Percentiles rank a stretch among this genome's conserved stretches.
These are phyloP conservation scores for Pelobates fuscus DNA, from an alignment of 2,113 vertebrate genomes.

Conservation along the genomic window DNA sequence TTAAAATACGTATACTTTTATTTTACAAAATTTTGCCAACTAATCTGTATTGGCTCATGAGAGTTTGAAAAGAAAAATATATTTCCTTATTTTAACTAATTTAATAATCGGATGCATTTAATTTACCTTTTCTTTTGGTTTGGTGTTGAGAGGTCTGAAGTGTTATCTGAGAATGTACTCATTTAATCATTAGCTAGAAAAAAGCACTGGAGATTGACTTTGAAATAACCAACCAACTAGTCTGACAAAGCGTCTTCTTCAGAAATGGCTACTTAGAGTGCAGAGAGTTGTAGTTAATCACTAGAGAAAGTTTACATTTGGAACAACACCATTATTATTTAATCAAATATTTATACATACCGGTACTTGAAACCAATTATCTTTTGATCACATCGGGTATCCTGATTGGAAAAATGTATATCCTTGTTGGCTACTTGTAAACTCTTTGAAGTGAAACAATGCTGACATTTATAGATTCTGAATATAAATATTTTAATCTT, in stretches of 20 bases:
- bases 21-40: too few species aligned
- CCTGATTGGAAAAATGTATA: neutral
- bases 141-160: too few species aligned
- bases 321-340: neutral
- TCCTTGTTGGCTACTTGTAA: neutral
- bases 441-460: neutral
- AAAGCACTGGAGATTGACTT: too few species aligned
- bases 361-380: neutral
- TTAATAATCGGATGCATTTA: too few species aligned
- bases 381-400: neutral
- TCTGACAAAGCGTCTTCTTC: too few species aligned
- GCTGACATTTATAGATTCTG: neutral
- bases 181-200: constrained; percentile 6
- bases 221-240: too few species aligned
- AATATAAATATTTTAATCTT: neutral
- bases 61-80: too few species aligned
- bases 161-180: too few species aligned
- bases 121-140: too few species aligned
- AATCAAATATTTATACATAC: neutral
- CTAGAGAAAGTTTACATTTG: neutral
- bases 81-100: too few species aligned
- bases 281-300: neutral
- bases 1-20: too few species aligned
- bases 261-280: neutral
- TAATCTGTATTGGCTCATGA: too few species aligned